Evolutionary conservation across 2,113 vertebrate genomes (phyloP), one percentile per base, ranked within the genome.

Genomic region (Cyanoramphus novaezelandiae): DNA sequence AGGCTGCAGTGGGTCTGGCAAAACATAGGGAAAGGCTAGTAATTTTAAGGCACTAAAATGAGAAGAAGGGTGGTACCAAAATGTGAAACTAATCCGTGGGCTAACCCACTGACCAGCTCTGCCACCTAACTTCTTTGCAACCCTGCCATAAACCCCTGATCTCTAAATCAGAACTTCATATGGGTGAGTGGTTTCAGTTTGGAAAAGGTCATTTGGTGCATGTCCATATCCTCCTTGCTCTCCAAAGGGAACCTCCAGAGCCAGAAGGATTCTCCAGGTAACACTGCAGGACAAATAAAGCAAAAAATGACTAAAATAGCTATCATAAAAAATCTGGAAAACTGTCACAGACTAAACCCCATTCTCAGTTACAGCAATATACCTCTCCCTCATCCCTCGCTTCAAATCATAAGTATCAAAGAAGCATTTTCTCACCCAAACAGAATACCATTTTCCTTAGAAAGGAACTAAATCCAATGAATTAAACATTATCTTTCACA

Each of bases 341-440:
- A 49, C 47, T 88, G 47, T 88, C 74, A 44, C 7, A 62, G 57
- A 41, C 39, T 43, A 53, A 92, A 72, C 9, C 11, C 24, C 37
- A 11, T 47, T 68, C 50, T 44, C 44, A 41, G 55, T 91, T 95
- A 84, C 86, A 89, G 88, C 71, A 82, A 59, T 60, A 95, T 60
- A 33, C 57, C 71, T 92, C 85, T 97, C 94, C 83, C 88, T 95
- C 80, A 93, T 86, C 86, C 92, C 76, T 95, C 43, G 35, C 90
- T 97, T 97, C 93, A 96, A 96, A 95, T 96, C 95, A 95, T 81
- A 95, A 95, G 75, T 95, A 97, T 97, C 95, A 97, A 97, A 97
- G 93, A 97, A 92, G 68, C 90, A 85, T 93, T 96, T 95, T 97
- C 95, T 98, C 97, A 95, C 96, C 95, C 90, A 97, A 97, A 97